Conservation (phyloP, 2,113 vertebrate genomes). For the Excalfactoria chinensis region DNA sequence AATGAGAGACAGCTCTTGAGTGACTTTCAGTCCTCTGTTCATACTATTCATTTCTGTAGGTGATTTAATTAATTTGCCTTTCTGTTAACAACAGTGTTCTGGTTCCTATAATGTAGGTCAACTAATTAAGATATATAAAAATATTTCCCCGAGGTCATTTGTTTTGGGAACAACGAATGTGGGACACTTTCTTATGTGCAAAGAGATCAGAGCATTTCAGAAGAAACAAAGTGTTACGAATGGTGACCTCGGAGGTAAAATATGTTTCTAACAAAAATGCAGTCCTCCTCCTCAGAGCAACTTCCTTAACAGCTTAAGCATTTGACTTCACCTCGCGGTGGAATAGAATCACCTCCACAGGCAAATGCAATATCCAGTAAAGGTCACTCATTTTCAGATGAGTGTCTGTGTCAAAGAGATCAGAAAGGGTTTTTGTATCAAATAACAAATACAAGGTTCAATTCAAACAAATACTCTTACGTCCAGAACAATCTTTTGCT, state of each 20-base stretch:
- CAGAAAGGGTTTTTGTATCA: not conserved
- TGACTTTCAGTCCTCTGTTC: constrained; percentile 42
- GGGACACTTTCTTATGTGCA: constrained; percentile 30
- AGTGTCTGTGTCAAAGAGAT: not conserved
- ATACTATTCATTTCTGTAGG: constrained; percentile 14
- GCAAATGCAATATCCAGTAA: not conserved
- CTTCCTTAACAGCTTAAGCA: not conserved
- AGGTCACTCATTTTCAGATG: not conserved
- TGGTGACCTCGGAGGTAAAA: not conserved
- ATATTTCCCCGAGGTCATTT: constrained; percentile 57
- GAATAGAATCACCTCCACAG: not conserved
- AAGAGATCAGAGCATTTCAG: constrained; percentile 25
- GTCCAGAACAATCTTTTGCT: not conserved
- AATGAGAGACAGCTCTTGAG: not conserved
- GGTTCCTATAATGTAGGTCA: constrained; percentile 54
- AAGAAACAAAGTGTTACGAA: constrained; percentile 15
- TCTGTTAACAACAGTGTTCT: constrained; percentile 45
- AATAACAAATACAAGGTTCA: not conserved
- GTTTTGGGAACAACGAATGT: constrained; percentile 57
- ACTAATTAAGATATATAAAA: constrained; percentile 71
- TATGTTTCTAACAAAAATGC: not conserved
- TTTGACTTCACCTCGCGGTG: not conserved
- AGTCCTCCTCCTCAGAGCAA: not conserved
- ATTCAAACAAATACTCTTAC: not conserved
- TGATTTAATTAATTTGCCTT: constrained; percentile 49